Evolutionary conservation across 2,888 invertebrate species (phyloP).

Genomic region (Anarsia innoxiella): DNA sequence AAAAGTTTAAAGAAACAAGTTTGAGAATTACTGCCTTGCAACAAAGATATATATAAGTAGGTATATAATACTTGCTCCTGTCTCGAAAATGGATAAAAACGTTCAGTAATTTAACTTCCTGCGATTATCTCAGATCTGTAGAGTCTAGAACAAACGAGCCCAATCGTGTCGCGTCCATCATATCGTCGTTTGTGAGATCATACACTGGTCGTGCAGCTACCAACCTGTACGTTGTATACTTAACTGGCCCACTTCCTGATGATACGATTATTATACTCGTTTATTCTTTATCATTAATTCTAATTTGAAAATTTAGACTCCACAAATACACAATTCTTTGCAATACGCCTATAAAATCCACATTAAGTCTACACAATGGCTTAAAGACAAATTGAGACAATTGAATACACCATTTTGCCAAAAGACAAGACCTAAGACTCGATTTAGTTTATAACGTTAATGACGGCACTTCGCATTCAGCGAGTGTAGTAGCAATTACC

Average conservation of each 20-base stretch:
- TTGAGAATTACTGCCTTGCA: too few relatives aligned
- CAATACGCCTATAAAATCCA: too few relatives aligned
- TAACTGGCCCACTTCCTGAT: background rate
- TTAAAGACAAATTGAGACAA: too few relatives aligned
- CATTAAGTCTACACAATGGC: too few relatives aligned
- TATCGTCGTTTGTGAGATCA: too few relatives aligned
- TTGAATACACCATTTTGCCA: too few relatives aligned
- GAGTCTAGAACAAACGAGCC: background rate
- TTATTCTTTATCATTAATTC: background rate
- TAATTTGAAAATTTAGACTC: background rate
- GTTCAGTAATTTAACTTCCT: slow-evolving; percentile 10
- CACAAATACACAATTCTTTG: too few relatives aligned
- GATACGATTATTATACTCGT: background rate
- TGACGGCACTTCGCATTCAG: slow-evolving; percentile 33
- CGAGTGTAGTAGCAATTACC: slow-evolving; percentile 35
- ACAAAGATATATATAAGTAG: slow-evolving; percentile 4
- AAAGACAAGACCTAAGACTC: too few relatives aligned
- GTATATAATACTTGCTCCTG: slow-evolving; percentile 5
- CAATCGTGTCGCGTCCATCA: background rate
- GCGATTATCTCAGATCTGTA: slow-evolving; percentile 5
- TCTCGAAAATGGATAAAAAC: slow-evolving; percentile 5
- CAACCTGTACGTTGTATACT: background rate
- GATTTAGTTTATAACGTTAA: too few relatives aligned
- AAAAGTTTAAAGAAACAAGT: too few relatives aligned
- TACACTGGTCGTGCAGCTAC: background rate